Conservation (phyloP, 2,797 vertebrate species). For the Enteromius unitaeniatus region DNA sequence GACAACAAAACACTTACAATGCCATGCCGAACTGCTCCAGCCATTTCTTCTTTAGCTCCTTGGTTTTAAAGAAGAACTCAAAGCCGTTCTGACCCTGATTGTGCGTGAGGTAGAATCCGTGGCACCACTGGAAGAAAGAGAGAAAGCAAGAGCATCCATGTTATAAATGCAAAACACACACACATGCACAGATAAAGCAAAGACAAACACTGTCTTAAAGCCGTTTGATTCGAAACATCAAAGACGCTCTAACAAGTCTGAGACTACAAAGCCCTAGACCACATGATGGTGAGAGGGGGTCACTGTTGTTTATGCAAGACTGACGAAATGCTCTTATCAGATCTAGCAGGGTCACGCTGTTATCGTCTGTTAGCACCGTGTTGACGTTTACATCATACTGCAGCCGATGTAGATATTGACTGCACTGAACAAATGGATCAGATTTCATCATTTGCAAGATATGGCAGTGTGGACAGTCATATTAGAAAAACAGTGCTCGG, state of each 20-base stretch:
- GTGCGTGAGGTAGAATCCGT: slow-evolving; percentile 98
- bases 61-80: slow-evolving; percentile 99
- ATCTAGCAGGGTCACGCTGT: background rate
- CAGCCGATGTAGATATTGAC: background rate
- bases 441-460: slow-evolving; percentile 12
- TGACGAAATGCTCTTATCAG: slow-evolving; percentile 9
- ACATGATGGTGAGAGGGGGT: slow-evolving; percentile 10
- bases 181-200: slow-evolving; percentile 42
- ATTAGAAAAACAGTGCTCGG: background rate
- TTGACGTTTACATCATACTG: background rate
- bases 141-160: slow-evolving; percentile 1
- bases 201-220: background rate
- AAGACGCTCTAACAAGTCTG: slow-evolving; percentile 35
- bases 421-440: slow-evolving; percentile 2
- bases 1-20: slow-evolving; percentile 83
- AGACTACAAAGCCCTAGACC: slow-evolving; percentile 53
- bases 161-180: slow-evolving; percentile 40
- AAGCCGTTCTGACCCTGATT: slow-evolving; percentile 94
- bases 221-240: background rate
- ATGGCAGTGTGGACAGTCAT: background rate
- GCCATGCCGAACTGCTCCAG: slow-evolving; percentile 99
- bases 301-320: slow-evolving; percentile 16
- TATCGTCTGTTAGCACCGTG: background rate
- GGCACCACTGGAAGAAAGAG: slow-evolving; percentile 88
- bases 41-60: slow-evolving; percentile 99